These are phyloP conservation scores for Pachypeltis micranthus DNA, from an alignment of 1,140 invertebrate genomes.

Conservation along the genomic window DNA sequence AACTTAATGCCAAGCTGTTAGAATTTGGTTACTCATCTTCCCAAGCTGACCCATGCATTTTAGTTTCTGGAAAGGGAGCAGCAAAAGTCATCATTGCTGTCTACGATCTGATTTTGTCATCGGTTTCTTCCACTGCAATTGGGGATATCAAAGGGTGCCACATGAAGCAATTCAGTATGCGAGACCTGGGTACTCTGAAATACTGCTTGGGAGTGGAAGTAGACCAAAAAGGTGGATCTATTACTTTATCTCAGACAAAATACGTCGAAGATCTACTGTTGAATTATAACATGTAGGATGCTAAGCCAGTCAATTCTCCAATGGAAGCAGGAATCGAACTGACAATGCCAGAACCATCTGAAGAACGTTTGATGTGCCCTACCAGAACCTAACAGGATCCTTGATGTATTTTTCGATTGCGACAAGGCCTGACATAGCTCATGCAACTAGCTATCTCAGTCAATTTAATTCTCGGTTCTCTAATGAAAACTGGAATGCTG, in stretches of 20 bases:
- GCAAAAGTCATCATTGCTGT: not conserved
- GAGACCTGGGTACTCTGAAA: not conserved
- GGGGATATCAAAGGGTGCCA: not conserved
- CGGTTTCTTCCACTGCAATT: no score
- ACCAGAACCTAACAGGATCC: slow-evolving; percentile 32
- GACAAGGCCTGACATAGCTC: slow-evolving; percentile 38
- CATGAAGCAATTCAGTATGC: not conserved
- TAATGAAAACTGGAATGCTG: slow-evolving; percentile 33
- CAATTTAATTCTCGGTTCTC: slow-evolving; percentile 35
- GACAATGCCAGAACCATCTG: not conserved
- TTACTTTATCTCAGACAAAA: not conserved
- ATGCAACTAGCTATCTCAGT: slow-evolving; percentile 34
- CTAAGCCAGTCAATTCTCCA: not conserved
- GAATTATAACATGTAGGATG: not conserved
- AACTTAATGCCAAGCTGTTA: no score
- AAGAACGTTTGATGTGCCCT: not conserved
- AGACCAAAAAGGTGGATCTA: not conserved
- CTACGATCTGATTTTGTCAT: no score
- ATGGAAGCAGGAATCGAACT: not conserved
- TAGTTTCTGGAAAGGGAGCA: no score
- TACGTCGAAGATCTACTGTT: not conserved
- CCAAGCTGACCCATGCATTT: no score
- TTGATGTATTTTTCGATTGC: slow-evolving; percentile 35
- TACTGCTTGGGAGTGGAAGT: not conserved
- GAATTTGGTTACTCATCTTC: no score